Conservation (phyloP, 2,888 invertebrate genomes). For the Bembecia ichneumoniformis region DNA sequence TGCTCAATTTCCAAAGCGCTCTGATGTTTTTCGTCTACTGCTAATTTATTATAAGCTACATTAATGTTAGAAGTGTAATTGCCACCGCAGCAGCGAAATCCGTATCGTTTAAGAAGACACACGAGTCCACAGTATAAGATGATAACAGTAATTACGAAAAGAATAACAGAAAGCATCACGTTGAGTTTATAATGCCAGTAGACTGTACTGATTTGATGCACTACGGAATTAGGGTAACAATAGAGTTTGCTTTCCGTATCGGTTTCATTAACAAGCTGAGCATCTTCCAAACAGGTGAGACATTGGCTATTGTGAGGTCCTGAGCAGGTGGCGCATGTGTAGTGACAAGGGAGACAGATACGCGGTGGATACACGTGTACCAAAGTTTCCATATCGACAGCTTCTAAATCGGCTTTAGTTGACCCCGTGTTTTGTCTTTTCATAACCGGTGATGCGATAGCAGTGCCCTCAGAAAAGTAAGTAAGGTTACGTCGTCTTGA, state of each 20-base stretch:
- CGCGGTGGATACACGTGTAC: slow-evolving; percentile 30
- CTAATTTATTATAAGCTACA: slow-evolving; percentile 51
- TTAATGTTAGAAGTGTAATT: slow-evolving; percentile 43
- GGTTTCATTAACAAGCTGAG: slow-evolving; percentile 60
- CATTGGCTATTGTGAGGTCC: slow-evolving; percentile 81
- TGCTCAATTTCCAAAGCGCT: slow-evolving; percentile 53
- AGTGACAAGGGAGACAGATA: slow-evolving; percentile 79
- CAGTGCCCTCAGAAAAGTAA: slow-evolving; percentile 31
- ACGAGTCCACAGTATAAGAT: slow-evolving; percentile 34
- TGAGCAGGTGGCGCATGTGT: slow-evolving; percentile 79
- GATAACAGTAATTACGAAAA: slow-evolving; percentile 37
- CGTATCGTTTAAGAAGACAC: slow-evolving; percentile 33
- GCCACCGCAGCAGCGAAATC: slow-evolving; percentile 24
- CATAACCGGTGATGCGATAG: slow-evolving; percentile 19
- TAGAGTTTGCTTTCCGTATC: slow-evolving; percentile 50
- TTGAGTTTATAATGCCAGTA: slow-evolving; percentile 62
- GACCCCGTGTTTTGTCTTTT: slow-evolving; percentile 39
- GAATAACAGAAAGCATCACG: slow-evolving; percentile 42
- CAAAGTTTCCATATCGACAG: slow-evolving; percentile 45
- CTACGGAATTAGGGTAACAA: slow-evolving; percentile 63
- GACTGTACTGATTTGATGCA: slow-evolving; percentile 51
- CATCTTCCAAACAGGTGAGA: slow-evolving; percentile 77
- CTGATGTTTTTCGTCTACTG: slow-evolving; percentile 50
- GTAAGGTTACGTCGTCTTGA: slow-evolving; percentile 59
- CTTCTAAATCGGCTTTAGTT: slow-evolving; percentile 36